Evolutionary conservation across 2,797 vertebrate genomes (phyloP).

Genomic region (Eospalax fontanierii): DNA sequence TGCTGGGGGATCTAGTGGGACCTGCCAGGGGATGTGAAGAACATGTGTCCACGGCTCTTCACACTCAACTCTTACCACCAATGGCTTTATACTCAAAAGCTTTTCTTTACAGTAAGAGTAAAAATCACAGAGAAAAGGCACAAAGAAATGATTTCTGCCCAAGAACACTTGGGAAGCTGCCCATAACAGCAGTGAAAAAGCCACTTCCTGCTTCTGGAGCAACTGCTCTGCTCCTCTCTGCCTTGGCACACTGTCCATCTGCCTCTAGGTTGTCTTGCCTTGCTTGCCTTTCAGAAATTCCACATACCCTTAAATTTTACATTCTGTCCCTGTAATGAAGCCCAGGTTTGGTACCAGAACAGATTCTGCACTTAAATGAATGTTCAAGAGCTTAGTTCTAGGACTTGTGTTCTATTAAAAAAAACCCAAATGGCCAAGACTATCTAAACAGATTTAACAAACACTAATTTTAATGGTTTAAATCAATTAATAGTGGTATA

Average conservation of each 20-base stretch:
- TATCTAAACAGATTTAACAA: neutral
- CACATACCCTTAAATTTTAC: constrained; percentile 18
- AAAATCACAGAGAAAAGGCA: neutral
- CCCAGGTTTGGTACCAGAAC: neutral
- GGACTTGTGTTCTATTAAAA: neutral
- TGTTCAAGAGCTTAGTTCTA: neutral
- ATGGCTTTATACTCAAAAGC: neutral
- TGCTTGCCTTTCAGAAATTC: constrained; percentile 57
- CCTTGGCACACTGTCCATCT: neutral
- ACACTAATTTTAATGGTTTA: neutral
- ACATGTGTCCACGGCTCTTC: neutral
- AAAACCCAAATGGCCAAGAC: constrained; percentile 16
- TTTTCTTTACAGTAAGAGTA: constrained; percentile 32
- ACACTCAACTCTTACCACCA: neutral
- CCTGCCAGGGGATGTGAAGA: neutral
- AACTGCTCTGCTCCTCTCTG: neutral
- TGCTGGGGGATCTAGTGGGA: neutral
- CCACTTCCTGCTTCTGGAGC: neutral
- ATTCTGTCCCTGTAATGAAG: constrained; percentile 5
- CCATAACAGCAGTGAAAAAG: neutral
- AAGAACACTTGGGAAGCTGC: neutral
- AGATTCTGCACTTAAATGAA: neutral
- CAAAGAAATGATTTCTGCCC: neutral
- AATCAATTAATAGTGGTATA: neutral
- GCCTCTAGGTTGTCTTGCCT: neutral